These are phyloP conservation scores for Dorcus hopei DNA, from an alignment of 2,888 invertebrate genomes.

Conservation along the genomic window DNA sequence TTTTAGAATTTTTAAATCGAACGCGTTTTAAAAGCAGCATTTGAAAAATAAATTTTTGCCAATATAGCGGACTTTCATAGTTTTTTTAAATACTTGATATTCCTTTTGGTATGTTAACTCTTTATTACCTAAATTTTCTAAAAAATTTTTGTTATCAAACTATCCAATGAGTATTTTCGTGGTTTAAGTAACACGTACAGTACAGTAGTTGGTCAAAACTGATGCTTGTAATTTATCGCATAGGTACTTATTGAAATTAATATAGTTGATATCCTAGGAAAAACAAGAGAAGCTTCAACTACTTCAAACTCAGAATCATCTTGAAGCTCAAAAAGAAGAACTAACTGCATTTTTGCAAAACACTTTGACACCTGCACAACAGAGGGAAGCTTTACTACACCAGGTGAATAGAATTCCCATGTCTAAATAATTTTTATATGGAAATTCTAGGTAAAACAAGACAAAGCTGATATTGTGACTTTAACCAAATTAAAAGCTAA, in stretches of 20 bases:
- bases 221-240: too few species aligned
- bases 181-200: too few species aligned
- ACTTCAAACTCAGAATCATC: conserved; percentile 24
- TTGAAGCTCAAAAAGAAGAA: conserved; percentile 27
- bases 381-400: conserved; percentile 32
- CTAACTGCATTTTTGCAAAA: conserved; percentile 29
- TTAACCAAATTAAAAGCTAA: conserved; percentile 28
- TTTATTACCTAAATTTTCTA: too few species aligned
- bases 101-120: neutral
- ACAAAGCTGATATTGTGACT: conserved; percentile 33
- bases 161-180: too few species aligned
- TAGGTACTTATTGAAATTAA: neutral
- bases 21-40: too few species aligned
- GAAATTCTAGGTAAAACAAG: conserved; percentile 29
- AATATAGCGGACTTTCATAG: too few species aligned
- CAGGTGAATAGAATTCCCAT: conserved; percentile 21
- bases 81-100: too few species aligned
- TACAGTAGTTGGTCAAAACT: too few species aligned
- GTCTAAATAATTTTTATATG: neutral
- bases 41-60: too few species aligned
- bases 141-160: too few species aligned
- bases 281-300: conserved; percentile 30
- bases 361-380: conserved; percentile 32
- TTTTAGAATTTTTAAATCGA: too few species aligned
- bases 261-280: conserved; percentile 18